A percentile compares a stretch with the other conserved stretches of the same genome.
Evolutionary conservation across 2,113 vertebrate species (phyloP).

Genomic region (Protobothrops mucrosquamatus): DNA sequence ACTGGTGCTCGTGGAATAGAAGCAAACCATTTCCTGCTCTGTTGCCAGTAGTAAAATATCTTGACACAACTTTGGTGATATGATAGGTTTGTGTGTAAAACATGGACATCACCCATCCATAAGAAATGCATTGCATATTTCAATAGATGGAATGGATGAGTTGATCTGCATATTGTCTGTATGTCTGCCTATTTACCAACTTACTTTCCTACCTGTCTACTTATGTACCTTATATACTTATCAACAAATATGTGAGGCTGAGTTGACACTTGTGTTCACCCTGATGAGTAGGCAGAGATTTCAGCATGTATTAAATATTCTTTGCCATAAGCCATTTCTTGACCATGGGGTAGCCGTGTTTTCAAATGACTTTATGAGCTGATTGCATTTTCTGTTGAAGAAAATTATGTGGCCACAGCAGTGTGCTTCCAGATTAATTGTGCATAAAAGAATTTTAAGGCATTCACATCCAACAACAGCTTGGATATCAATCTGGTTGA

Average conservation of each 20-base stretch:
- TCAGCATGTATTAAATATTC: neutral
- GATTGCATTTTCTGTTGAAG: neutral
- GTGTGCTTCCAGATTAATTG: neutral
- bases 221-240: neutral
- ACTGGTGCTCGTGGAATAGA: neutral
- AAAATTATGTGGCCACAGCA: neutral
- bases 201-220: neutral
- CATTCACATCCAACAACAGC: neutral
- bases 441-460: neutral
- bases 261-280: neutral
- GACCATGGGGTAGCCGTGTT: neutral
- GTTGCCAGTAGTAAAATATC: neutral
- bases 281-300: neutral
- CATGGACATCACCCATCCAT: neutral
- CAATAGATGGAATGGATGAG: neutral
- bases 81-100: neutral
- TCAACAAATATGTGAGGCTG: neutral
- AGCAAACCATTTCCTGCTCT: neutral
- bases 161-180: neutral
- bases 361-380: neutral
- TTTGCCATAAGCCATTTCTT: neutral
- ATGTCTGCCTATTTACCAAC: neutral
- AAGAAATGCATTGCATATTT: neutral
- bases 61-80: neutral
- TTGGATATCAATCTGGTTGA: slow-evolving; percentile 23